Percentiles rank a stretch among this genome's conserved stretches.
phyloP scores from a whole-genome alignment of 2,888 invertebrate species.

The Hypomecis atomaria region DNA sequence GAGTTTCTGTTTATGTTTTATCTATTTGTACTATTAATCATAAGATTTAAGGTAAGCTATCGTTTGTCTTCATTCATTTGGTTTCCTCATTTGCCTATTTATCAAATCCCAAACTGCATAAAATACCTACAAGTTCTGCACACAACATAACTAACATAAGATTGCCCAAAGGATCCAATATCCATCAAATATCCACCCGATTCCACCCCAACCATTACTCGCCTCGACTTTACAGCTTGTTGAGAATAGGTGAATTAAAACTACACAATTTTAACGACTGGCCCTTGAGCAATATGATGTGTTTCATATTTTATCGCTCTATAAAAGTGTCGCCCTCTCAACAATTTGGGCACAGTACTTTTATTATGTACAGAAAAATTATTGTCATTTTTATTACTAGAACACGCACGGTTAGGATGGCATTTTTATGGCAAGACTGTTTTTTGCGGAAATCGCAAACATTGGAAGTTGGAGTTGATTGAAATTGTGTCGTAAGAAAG shows the following conservation, averaged over 20 bases:
- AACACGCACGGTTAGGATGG: constrained; percentile 56
- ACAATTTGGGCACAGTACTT: constrained; percentile 61
- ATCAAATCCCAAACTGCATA: no score
- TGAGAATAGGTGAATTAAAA: constrained; percentile 41
- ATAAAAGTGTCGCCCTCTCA: constrained; percentile 71
- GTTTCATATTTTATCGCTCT: constrained; percentile 64
- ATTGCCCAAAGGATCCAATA: constrained; percentile 6
- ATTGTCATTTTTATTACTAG: constrained; percentile 69
- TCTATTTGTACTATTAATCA: no score
- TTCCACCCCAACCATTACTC: constrained; percentile 22
- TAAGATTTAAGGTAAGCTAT: no score
- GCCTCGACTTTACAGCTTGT: constrained; percentile 33
- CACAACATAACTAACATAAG: background rate
- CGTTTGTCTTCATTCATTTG: no score
- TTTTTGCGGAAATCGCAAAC: constrained; percentile 33
- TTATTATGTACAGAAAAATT: constrained; percentile 63
- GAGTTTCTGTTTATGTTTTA: no score
- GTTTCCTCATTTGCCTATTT: no score
- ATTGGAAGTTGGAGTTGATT: background rate
- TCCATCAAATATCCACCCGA: constrained; percentile 24
- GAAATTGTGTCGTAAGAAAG: background rate
- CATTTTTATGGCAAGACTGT: constrained; percentile 48
- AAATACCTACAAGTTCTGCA: background rate
- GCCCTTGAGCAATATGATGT: constrained; percentile 47
- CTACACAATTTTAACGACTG: constrained; percentile 29